Base-by-base conservation (phyloP, 2,888 invertebrate species). In the Phalangium opilio region DNA sequence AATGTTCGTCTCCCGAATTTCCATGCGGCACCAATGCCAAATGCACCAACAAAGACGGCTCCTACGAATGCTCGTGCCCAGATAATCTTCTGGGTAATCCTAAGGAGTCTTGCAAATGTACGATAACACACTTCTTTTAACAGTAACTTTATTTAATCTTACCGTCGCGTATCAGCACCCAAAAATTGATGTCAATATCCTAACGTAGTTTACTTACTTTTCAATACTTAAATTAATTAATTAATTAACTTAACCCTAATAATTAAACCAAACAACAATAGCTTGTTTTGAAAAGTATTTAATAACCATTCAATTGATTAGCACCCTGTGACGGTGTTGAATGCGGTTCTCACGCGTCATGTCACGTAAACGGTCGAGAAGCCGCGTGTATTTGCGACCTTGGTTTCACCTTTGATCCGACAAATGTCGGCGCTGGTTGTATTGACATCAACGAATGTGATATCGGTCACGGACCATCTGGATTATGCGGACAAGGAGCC, bases 401-500 rank as follows among this genome's bases (percentile, higher is more conserved):
- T 50, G 90, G 90, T 1, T 90, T 87, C 85, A 86, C 85, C 1
- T 90, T 83, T 62, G 81, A 89, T 67, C 89, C 90, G 0, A 78
- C 74, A 47, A 84, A 90, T 61, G 83, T 90, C 55, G 76, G 82
- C 5, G 85, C 85, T 40, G 90, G 90, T 49, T 90, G 90, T 63
- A 75, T 87, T 50, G 91, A 93, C 67, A 79, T 93, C 54, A 76
- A 93, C 64, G 93, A 93, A 70, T 93, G 93, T 63, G 84, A 87
- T 61, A 67, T 72, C 44, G 67, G 76, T 18, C 75, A 81, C 54
- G 84, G 84, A 21, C 78, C 80, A 1, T 80, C 76, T 42, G 85
- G 86, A 44, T 75, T 80, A 56, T 90, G 90, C 65, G 89, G 86
- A n/a, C 70, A 72, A 53, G 82, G 86, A 60, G 81, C 89, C 7